These are phyloP conservation scores for Okapia johnstoni DNA, from an alignment of 2,113 vertebrate species.

Conservation along the genomic window DNA sequence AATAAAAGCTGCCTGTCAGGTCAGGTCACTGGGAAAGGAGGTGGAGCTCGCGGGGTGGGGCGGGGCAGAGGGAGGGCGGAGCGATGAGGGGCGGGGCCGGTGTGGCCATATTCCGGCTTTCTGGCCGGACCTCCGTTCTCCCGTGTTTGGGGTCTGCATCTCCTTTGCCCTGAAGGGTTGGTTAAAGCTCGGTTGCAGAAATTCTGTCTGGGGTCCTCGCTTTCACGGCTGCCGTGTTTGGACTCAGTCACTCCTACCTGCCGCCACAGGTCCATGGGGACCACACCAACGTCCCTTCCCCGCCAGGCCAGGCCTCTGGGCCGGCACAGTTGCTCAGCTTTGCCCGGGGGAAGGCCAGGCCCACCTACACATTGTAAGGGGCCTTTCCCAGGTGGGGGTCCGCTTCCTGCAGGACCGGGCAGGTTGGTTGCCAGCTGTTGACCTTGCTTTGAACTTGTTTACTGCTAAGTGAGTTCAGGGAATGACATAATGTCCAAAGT, in stretches of 20 bases:
- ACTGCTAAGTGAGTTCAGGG: conserved; percentile 46
- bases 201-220: no score
- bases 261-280: not conserved
- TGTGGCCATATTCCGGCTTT: fast-evolving
- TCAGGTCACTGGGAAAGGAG: fast-evolving
- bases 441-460: conserved; percentile 68
- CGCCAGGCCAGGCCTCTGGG: not conserved
- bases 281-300: not conserved
- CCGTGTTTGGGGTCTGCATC: fast-evolving
- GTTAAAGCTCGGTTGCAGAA: not conserved
- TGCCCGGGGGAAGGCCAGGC: not conserved
- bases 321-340: not conserved
- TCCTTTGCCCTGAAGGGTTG: not conserved
- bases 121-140: fast-evolving
- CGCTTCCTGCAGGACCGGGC: not conserved
- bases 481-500: conserved; percentile 50
- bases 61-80: not conserved
- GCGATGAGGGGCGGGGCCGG: not conserved
- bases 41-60: not conserved
- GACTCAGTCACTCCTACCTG: fast-evolving
- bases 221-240: not conserved
- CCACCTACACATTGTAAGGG: not conserved
- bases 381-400: not conserved
- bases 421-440: not conserved
- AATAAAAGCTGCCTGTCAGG: not conserved